phyloP scores from a whole-genome alignment of 2,113 vertebrate genomes.

The Embiotoca jacksoni region DNA sequence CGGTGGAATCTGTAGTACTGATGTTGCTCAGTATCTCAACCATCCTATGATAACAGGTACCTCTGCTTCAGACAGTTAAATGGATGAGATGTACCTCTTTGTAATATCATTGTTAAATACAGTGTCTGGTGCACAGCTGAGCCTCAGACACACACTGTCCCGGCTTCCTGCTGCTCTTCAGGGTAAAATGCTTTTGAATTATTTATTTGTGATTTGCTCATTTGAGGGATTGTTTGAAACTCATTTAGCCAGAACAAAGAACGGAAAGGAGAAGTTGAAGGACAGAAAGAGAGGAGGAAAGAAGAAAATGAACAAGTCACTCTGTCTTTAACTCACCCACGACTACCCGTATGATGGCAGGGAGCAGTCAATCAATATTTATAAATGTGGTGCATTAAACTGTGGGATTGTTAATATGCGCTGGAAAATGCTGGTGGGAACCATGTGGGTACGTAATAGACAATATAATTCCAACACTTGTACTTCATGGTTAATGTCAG shows the following conservation, averaged over 20 bases:
- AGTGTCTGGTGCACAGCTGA: neutral
- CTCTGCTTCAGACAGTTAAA: neutral
- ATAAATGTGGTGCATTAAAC: too few relatives aligned
- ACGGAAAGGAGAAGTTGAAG: slow-evolving; percentile 25
- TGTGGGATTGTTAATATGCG: too few relatives aligned
- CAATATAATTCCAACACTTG: too few relatives aligned
- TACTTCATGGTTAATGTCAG: too few relatives aligned
- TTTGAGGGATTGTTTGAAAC: slow-evolving; percentile 45
- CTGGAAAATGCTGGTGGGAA: too few relatives aligned
- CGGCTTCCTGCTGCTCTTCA: slow-evolving; percentile 1
- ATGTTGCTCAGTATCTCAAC: neutral
- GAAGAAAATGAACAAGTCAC: neutral
- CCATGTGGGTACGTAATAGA: too few relatives aligned
- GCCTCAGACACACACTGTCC: neutral
- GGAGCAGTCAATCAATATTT: too few relatives aligned
- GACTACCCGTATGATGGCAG: neutral
- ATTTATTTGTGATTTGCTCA: slow-evolving; percentile 58
- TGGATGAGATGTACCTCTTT: neutral
- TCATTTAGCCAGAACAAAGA: slow-evolving; percentile 34
- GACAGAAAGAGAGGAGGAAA: slow-evolving; percentile 1
- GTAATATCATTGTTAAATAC: neutral
- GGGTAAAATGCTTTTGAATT: slow-evolving; percentile 25
- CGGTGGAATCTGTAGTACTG: too few relatives aligned
- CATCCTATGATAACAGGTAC: neutral
- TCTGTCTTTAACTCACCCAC: accelerated